Conservation (phyloP, 2,797 vertebrate species). For the Dendrocincla tyrannina region DNA sequence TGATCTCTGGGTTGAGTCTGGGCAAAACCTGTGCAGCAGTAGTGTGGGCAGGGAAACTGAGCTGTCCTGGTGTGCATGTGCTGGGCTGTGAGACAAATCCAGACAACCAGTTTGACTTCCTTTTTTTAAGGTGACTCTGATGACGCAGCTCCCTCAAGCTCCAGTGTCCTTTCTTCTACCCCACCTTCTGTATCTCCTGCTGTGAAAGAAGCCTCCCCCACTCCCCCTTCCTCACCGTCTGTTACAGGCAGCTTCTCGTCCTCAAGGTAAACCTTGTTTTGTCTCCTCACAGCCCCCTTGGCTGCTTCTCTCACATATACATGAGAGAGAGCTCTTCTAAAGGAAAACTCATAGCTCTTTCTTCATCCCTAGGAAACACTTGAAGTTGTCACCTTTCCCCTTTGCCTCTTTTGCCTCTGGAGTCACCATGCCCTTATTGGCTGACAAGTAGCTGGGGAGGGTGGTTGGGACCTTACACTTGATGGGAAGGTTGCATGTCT, state of each 20-base stretch:
- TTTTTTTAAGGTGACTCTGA: slow-evolving; percentile 90
- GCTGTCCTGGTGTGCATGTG: neutral
- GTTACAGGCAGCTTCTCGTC: slow-evolving; percentile 87
- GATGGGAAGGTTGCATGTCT: neutral
- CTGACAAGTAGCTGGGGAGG: neutral
- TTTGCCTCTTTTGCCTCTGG: neutral
- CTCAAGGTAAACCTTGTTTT: slow-evolving; percentile 81
- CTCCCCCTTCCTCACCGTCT: slow-evolving; percentile 94
- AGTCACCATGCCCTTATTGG: neutral
- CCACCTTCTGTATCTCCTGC: slow-evolving; percentile 90
- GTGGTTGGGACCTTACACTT: neutral
- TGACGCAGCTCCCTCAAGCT: slow-evolving; percentile 87
- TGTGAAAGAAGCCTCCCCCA: slow-evolving; percentile 92
- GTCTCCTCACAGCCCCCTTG: neutral
- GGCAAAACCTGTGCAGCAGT: neutral
- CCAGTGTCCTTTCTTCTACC: slow-evolving; percentile 87
- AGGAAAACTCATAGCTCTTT: neutral
- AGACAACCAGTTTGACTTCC: slow-evolving; percentile 15
- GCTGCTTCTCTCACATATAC: neutral
- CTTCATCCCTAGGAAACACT: neutral
- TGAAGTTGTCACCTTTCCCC: neutral
- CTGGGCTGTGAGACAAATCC: neutral
- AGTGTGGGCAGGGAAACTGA: neutral
- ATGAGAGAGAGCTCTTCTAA: neutral
- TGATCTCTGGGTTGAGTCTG: neutral